Percentiles rank a stretch among this genome's conserved stretches.
Conservation (phyloP, 2,113 vertebrate species). For the Trogon melanurus region DNA sequence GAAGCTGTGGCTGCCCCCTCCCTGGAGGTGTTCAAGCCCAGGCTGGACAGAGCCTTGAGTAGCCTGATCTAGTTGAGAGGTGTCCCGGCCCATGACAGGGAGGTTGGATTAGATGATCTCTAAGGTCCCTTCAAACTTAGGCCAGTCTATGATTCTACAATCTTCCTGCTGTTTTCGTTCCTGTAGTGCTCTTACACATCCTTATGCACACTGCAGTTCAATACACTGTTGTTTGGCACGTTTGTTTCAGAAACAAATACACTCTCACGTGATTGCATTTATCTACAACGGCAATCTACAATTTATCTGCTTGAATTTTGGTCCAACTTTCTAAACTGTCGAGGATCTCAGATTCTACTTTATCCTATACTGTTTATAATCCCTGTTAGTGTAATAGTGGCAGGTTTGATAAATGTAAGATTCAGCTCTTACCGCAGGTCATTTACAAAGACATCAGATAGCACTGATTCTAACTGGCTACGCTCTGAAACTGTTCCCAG, state of each 20-base stretch:
- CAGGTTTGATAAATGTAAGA: neutral
- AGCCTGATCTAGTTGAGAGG: no score
- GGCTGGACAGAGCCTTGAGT: no score
- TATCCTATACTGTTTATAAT: neutral
- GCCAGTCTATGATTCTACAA: no score
- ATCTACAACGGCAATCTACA: neutral
- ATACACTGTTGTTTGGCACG: neutral
- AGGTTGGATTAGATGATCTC: no score
- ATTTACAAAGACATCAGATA: constrained; percentile 58
- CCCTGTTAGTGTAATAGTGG: neutral
- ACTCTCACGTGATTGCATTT: neutral
- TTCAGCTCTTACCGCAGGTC: neutral
- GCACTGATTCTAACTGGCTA: neutral
- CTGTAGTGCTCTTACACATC: neutral
- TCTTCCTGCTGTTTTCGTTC: neutral
- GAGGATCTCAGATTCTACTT: neutral
- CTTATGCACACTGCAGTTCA: neutral
- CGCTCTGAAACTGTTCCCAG: neutral
- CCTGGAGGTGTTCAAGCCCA: no score
- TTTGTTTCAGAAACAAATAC: neutral
- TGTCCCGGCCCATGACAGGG: no score
- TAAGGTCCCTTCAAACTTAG: no score
- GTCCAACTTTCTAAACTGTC: neutral
- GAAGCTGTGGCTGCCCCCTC: no score
- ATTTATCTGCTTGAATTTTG: neutral